A percentile compares a stretch with the other conserved stretches of the same genome.
phyloP scores from a whole-genome alignment of 2,888 invertebrate genomes.

The Eucriotettix oculatus region DNA sequence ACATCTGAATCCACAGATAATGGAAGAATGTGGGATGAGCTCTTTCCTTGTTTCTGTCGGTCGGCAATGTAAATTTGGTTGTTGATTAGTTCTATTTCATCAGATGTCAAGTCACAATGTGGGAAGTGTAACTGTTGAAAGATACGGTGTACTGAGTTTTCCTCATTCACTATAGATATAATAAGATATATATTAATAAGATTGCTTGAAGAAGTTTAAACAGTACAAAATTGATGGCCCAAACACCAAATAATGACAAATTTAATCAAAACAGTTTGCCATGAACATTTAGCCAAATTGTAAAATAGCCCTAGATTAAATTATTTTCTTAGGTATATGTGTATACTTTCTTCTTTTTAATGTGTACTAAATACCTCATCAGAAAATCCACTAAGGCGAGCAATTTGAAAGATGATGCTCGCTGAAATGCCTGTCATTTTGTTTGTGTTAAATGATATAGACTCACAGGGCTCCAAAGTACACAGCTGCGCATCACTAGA shows the following conservation, averaged over 20 bases:
- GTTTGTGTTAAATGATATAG: slow-evolving; percentile 29
- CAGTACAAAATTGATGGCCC: too few species aligned
- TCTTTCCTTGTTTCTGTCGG: slow-evolving; percentile 7
- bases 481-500: slow-evolving; percentile 26
- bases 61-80: neutral
- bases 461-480: slow-evolving; percentile 31
- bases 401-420: slow-evolving; percentile 31
- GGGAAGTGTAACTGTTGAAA: neutral
- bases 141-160: too few species aligned
- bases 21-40: slow-evolving; percentile 10
- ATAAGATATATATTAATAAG: too few species aligned
- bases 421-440: slow-evolving; percentile 31
- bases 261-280: too few species aligned
- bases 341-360: neutral
- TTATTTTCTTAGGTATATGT: neutral
- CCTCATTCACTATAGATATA: too few species aligned
- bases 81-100: slow-evolving; percentile 7
- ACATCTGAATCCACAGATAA: neutral
- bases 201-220: too few species aligned
- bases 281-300: too few species aligned
- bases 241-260: too few species aligned
- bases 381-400: slow-evolving; percentile 35
- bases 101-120: slow-evolving; percentile 4
- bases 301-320: neutral
- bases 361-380: slow-evolving; percentile 25